These are phyloP conservation scores for Pandemis cinnamomeana DNA, from an alignment of 2,888 invertebrate genomes.

Conservation along the genomic window DNA sequence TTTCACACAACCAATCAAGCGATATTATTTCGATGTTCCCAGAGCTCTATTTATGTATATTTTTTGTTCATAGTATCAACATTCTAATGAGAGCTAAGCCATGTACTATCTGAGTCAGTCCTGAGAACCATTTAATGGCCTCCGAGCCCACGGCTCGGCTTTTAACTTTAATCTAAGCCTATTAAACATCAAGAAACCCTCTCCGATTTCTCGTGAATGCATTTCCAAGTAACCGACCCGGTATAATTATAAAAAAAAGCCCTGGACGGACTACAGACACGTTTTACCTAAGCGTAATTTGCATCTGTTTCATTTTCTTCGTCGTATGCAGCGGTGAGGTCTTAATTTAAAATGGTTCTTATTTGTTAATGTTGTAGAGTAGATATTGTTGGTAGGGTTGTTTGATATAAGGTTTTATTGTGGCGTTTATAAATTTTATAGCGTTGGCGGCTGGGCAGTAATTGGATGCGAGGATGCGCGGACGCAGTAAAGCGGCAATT, in stretches of 20 bases:
- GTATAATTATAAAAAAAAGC: slow-evolving; percentile 84
- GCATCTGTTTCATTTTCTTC: slow-evolving; percentile 59
- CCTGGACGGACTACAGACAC: slow-evolving; percentile 79
- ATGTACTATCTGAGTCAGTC: slow-evolving; percentile 51
- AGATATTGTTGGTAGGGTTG: not conserved
- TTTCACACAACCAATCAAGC: not conserved
- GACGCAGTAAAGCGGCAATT: slow-evolving; percentile 83
- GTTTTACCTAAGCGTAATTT: slow-evolving; percentile 83
- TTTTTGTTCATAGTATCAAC: slow-evolving; percentile 49
- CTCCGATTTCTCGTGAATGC: slow-evolving; percentile 80
- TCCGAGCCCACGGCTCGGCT: slow-evolving; percentile 67
- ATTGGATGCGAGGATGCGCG: slow-evolving; percentile 84
- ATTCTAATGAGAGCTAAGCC: slow-evolving; percentile 63
- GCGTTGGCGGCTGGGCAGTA: slow-evolving; percentile 81
- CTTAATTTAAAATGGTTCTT: slow-evolving; percentile 45
- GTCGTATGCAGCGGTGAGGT: slow-evolving; percentile 42
- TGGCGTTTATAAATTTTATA: slow-evolving; percentile 64
- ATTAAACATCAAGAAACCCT: slow-evolving; percentile 80
- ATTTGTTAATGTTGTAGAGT: slow-evolving; percentile 26
- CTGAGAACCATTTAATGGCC: slow-evolving; percentile 74
- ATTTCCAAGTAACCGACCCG: slow-evolving; percentile 82
- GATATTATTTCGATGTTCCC: slow-evolving; percentile 7
- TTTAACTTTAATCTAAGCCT: slow-evolving; percentile 83
- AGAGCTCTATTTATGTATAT: slow-evolving; percentile 19
- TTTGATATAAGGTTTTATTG: slow-evolving; percentile 53